Evolutionary conservation across 2,888 invertebrate species (phyloP).

Genomic region (Coremacera marginata): DNA sequence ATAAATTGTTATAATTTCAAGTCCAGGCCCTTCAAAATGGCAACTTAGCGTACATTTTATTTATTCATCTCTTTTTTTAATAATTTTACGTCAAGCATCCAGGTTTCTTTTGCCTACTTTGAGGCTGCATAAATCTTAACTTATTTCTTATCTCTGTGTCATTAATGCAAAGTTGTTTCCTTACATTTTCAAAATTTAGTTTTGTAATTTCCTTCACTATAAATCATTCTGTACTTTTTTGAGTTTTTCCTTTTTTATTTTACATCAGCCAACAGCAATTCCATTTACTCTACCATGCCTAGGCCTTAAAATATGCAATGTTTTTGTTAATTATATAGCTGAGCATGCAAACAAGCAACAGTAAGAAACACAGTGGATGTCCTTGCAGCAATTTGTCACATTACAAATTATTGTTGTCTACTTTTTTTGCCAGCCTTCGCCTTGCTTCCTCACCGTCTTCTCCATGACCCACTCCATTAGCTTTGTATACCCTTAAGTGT

Average conservation of each 20-base stretch:
- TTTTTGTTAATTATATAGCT: constrained; percentile 8
- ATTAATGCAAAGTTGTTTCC: neutral
- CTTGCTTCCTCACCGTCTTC: neutral
- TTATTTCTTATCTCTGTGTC: neutral
- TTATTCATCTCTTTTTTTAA: too few species aligned
- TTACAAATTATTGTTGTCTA: constrained; percentile 19
- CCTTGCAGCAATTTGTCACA: constrained; percentile 18
- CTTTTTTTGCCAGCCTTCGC: neutral
- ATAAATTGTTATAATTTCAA: too few species aligned
- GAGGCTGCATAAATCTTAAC: neutral
- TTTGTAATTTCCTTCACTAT: neutral
- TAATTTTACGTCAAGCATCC: too few species aligned
- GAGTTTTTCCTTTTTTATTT: neutral
- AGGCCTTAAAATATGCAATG: constrained; percentile 15
- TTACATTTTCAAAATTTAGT: neutral
- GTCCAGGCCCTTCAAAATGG: too few species aligned
- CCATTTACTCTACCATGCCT: neutral
- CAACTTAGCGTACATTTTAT: too few species aligned
- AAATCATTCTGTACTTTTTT: neutral
- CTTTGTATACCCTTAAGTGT: neutral
- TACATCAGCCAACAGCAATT: too few species aligned
- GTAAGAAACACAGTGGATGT: neutral
- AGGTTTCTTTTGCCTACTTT: neutral
- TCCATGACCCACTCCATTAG: neutral
- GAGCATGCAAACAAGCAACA: neutral